Percentiles rank a stretch among this genome's conserved stretches.
phyloP scores from a whole-genome alignment of 2,888 invertebrate genomes.

The Alloscopus bannaensis region DNA sequence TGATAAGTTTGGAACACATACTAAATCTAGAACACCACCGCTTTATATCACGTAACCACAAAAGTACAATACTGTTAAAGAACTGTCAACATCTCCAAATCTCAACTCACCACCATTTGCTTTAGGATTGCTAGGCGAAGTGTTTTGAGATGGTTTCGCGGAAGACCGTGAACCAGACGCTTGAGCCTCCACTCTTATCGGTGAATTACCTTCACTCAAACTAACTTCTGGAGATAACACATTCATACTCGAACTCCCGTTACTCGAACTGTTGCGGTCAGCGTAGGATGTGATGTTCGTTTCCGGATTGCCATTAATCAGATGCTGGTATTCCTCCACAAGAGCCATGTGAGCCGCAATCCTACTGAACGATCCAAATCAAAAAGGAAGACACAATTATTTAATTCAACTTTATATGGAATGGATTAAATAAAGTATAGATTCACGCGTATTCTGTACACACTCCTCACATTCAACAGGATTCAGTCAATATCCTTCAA shows the following conservation, averaged over 20 bases:
- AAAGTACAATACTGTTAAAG: no score
- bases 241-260: conserved; percentile 71
- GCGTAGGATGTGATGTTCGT: conserved; percentile 68
- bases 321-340: conserved; percentile 73
- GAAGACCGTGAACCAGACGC: conserved; percentile 63
- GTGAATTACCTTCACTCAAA: conserved; percentile 73
- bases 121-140: conserved; percentile 53
- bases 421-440: conserved; percentile 11
- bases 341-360: conserved; percentile 72
- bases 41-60: neutral
- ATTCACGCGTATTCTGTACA: no score
- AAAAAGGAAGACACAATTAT: neutral
- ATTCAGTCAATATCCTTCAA: no score
- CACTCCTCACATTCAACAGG: no score
- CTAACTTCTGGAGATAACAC: conserved; percentile 73
- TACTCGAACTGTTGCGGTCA: conserved; percentile 70
- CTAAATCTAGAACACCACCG: no score
- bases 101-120: conserved; percentile 50
- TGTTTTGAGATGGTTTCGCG: conserved; percentile 59
- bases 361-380: conserved; percentile 61
- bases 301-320: conserved; percentile 73
- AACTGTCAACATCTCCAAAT: no score
- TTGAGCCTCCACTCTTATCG: conserved; percentile 71
- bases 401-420: neutral
- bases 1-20: neutral